These are phyloP conservation scores for Craseonycteris thonglongyai DNA, from an alignment of 2,113 vertebrate species.

Conservation along the genomic window DNA sequence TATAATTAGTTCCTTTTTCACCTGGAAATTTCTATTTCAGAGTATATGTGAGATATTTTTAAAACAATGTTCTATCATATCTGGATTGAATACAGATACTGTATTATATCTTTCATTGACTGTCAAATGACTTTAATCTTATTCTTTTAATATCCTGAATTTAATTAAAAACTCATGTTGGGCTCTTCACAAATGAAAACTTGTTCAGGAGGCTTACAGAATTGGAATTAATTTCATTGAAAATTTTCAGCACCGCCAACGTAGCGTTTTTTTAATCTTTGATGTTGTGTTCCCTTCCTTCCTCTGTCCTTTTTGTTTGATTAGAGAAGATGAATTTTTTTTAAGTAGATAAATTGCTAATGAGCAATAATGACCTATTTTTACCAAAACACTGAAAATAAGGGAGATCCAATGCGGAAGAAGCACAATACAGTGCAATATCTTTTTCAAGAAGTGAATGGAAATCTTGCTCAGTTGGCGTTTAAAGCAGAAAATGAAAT, in stretches of 20 bases:
- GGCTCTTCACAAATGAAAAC: slow-evolving; percentile 43
- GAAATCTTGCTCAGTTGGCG: slow-evolving; percentile 33
- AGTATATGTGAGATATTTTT: slow-evolving; percentile 19
- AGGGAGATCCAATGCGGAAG: not conserved
- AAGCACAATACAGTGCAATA: not conserved
- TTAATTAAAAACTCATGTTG: slow-evolving; percentile 23
- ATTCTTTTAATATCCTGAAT: slow-evolving; percentile 14
- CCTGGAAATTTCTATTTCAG: slow-evolving; percentile 6
- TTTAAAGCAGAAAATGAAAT: slow-evolving; percentile 20
- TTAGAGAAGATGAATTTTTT: not conserved
- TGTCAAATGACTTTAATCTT: slow-evolving; percentile 13
- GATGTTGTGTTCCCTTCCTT: not conserved
- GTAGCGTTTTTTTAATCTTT: not conserved
- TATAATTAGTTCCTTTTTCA: not conserved
- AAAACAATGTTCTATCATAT: slow-evolving; percentile 24
- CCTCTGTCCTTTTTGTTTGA: slow-evolving; percentile 23
- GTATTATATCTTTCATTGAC: slow-evolving; percentile 31
- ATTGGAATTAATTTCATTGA: slow-evolving; percentile 1
- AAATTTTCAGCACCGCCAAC: not conserved
- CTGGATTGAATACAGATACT: slow-evolving; percentile 19
- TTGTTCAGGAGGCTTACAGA: slow-evolving; percentile 1
- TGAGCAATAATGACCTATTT: slow-evolving; percentile 62
- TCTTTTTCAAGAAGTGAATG: slow-evolving; percentile 61
- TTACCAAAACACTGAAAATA: slow-evolving; percentile 58
- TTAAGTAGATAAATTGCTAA: slow-evolving; percentile 15